Evolutionary conservation across 53 echinoderm and acorn worm species (phyloP).

Genomic region (Hippasteria phrygiana): DNA sequence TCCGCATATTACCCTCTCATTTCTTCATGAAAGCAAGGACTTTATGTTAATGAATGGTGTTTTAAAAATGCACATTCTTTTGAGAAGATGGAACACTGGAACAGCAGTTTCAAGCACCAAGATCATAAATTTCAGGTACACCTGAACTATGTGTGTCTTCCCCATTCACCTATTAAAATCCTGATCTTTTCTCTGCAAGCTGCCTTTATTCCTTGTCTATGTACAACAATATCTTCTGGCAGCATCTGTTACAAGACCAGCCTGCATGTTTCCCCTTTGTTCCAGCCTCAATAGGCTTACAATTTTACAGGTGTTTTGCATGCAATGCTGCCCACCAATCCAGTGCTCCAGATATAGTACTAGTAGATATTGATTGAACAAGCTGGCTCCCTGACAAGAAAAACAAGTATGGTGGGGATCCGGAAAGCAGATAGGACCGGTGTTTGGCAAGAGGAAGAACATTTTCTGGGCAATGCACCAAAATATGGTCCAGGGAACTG

Average conservation of each 20-base stretch:
- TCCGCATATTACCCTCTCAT: too few relatives aligned
- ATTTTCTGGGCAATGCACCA: background rate
- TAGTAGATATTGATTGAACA: constrained; percentile 26
- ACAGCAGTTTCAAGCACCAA: too few relatives aligned
- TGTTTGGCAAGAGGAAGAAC: background rate
- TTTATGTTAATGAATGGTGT: too few relatives aligned
- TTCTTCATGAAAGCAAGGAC: too few relatives aligned
- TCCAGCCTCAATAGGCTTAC: constrained; percentile 7
- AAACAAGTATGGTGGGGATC: constrained; percentile 21
- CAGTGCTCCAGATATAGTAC: background rate
- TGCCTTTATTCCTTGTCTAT: too few relatives aligned
- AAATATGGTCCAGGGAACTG: background rate
- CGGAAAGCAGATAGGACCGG: too few relatives aligned
- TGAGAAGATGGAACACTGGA: too few relatives aligned
- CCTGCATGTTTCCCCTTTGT: constrained; percentile 13
- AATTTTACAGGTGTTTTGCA: constrained; percentile 36
- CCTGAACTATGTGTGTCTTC: too few relatives aligned
- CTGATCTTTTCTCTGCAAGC: too few relatives aligned
- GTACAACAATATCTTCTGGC: too few relatives aligned
- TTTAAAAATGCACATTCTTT: background rate
- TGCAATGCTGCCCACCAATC: background rate
- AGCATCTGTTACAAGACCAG: too few relatives aligned
- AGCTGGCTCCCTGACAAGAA: constrained; percentile 17
- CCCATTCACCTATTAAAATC: background rate
- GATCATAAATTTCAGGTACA: too few relatives aligned